These are phyloP conservation scores for Sebastes miniatus DNA, from an alignment of 2,797 vertebrate genomes.

Conservation along the genomic window DNA sequence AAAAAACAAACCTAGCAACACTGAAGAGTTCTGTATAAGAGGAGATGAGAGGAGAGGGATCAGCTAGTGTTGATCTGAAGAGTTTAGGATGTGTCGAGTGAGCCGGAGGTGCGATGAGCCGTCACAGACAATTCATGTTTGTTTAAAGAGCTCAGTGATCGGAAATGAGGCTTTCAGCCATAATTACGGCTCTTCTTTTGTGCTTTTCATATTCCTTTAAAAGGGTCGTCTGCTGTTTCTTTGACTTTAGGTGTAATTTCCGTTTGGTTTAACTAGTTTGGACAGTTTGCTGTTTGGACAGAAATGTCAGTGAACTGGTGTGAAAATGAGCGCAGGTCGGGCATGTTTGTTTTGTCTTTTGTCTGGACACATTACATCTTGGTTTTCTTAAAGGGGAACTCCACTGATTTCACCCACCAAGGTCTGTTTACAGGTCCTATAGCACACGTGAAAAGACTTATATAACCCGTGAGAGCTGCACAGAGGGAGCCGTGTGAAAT, in stretches of 20 bases:
- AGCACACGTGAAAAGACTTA: background rate
- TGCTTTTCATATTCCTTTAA: background rate
- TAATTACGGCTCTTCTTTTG: conserved; percentile 12
- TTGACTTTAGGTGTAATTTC: background rate
- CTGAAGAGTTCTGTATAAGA: background rate
- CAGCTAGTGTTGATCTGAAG: background rate
- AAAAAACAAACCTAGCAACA: background rate
- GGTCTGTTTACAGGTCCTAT: background rate
- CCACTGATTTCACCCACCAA: background rate
- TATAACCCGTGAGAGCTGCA: background rate
- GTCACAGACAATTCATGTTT: conserved; percentile 13
- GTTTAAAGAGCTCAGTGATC: background rate
- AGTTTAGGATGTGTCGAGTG: conserved; percentile 6
- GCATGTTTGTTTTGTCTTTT: too few species aligned
- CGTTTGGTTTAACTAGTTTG: background rate
- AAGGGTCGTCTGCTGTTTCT: background rate
- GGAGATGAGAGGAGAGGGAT: background rate
- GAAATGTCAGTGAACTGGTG: background rate
- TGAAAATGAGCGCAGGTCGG: background rate
- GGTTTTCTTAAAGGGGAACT: background rate
- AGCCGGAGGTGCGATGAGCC: background rate
- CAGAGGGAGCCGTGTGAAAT: background rate
- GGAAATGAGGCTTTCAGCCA: conserved; percentile 11
- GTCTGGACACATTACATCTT: background rate
- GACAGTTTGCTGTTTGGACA: background rate